These are phyloP conservation scores for Hypercompe scribonia DNA, from an alignment of 2,888 invertebrate species.

Conservation along the genomic window DNA sequence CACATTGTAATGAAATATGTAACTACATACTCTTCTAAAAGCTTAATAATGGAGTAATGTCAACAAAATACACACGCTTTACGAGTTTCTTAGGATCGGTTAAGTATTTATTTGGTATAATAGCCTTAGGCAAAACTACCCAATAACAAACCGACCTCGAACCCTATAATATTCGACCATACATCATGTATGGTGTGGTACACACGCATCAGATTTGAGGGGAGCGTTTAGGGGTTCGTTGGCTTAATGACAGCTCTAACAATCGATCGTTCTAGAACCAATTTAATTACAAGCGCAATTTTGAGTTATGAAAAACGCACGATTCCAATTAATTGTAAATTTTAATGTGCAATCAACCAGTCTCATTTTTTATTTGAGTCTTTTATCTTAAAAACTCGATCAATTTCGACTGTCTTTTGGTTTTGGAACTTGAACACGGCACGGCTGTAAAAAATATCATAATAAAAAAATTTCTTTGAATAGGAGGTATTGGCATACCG, in stretches of 20 bases:
- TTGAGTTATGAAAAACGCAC: not conserved
- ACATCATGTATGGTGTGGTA: slow-evolving; percentile 25
- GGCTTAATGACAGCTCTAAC: slow-evolving; percentile 16
- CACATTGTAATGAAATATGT: no score
- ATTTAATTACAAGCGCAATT: slow-evolving; percentile 11
- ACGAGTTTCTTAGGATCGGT: not conserved
- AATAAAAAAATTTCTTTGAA: no score
- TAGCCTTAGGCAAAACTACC: slow-evolving; percentile 11
- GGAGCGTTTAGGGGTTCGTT: slow-evolving; percentile 16
- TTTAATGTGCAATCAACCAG: not conserved
- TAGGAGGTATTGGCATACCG: no score
- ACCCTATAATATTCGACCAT: slow-evolving; percentile 23
- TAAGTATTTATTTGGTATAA: slow-evolving; percentile 9
- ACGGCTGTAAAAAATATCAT: no score
- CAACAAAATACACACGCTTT: not conserved
- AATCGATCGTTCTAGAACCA: slow-evolving; percentile 21
- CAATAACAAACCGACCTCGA: slow-evolving; percentile 12
- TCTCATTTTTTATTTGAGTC: not conserved
- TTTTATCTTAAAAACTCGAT: not conserved
- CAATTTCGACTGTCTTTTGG: not conserved
- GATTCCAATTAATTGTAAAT: not conserved
- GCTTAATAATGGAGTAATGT: not conserved
- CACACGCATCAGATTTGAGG: slow-evolving; percentile 21
- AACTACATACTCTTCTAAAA: no score
- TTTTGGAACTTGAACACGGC: no score